Percentiles rank a stretch among this genome's conserved stretches.
These are phyloP conservation scores for Hermaeophaga mercurialis DNA, from an alignment of 2,888 invertebrate genomes.

Conservation along the genomic window DNA sequence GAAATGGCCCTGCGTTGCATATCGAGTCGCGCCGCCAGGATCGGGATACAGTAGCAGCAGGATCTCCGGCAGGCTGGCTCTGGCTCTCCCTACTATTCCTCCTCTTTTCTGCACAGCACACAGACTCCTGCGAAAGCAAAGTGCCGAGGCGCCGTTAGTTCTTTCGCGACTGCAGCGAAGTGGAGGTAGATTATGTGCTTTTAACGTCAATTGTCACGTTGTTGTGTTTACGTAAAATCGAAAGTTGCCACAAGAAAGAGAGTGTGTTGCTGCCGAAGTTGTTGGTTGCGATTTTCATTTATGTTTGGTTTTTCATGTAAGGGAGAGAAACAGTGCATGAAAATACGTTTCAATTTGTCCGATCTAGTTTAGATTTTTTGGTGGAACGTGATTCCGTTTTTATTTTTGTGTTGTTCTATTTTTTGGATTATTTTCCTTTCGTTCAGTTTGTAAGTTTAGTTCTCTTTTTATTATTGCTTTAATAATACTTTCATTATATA, in stretches of 20 bases:
- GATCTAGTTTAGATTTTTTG: neutral
- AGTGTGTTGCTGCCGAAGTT: neutral
- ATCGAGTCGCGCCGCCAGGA: conserved; percentile 16
- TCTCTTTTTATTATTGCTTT: neutral
- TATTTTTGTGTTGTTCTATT: neutral
- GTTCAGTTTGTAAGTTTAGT: neutral
- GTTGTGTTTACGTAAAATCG: conserved; percentile 27
- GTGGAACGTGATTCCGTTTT: neutral
- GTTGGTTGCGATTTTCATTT: neutral
- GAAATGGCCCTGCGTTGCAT: conserved; percentile 8
- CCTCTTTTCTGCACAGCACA: conserved; percentile 22
- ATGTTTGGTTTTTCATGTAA: conserved; percentile 7
- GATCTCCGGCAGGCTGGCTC: conserved; percentile 15
- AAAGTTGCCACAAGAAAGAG: conserved; percentile 14
- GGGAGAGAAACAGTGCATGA: conserved; percentile 1
- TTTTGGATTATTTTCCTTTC: conserved; percentile 2
- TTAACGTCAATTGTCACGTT: conserved; percentile 21
- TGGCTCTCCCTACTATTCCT: conserved; percentile 26
- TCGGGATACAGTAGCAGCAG: conserved; percentile 27
- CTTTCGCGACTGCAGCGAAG: conserved; percentile 25
- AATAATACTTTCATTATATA: no score
- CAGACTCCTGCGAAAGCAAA: conserved; percentile 22
- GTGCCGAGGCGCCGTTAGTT: conserved; percentile 28
- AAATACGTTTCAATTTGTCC: neutral
- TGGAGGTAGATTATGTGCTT: conserved; percentile 6